Base-by-base conservation (phyloP, 1,140 invertebrate species). In the Drosophila arizonae region DNA sequence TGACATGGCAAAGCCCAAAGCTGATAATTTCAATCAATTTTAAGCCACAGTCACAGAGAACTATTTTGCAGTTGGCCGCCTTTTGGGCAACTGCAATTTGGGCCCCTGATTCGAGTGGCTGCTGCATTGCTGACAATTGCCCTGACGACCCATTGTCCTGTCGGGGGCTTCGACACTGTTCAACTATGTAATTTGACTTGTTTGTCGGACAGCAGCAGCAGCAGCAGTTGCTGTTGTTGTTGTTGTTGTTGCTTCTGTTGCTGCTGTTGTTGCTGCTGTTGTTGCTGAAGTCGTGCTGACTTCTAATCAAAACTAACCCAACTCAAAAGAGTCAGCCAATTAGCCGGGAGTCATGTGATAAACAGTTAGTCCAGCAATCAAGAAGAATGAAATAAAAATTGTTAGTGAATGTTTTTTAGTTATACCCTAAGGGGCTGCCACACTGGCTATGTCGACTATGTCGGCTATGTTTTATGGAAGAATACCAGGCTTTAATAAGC, bases 11-110 rank as follows among this genome's bases (percentile, higher is more conserved):
- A 75, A 88, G 88, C 71, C 77, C 77, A 80, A 78, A 88, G 84
- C 84, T 88, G 84, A 88, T 88, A 88, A 88, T 88, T 88, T 88
- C 84, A 88, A 88, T 88, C 84, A 88, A 88, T 88, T 88, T 88
- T 88, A 88, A 88, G 85, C 84, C 68, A 72, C 70, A 80, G 58
- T 79, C 79, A 88, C 62, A 82, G 52, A 75, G 72, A 76, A 69
- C 61, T 76, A 81, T 82, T 87, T 88, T 76, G 73, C 79, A 82
- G 84, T 88, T 81, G 78, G 73, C 58, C 74, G 72, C 82, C 72
- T 76, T 76, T 73, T 75, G 43, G 68, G 68, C 57, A 76, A 46
- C 43, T 87, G 79, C 55, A 82, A 79, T 79, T 85, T 69, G 57
- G 50, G 36, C 56, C 48, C 55, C n/a, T 24, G 13, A 52, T 26